A percentile compares a stretch with the other conserved stretches of the same genome.
Evolutionary conservation across 1,140 invertebrate species (phyloP).

Genomic region (Cherax quadricarinatus): DNA sequence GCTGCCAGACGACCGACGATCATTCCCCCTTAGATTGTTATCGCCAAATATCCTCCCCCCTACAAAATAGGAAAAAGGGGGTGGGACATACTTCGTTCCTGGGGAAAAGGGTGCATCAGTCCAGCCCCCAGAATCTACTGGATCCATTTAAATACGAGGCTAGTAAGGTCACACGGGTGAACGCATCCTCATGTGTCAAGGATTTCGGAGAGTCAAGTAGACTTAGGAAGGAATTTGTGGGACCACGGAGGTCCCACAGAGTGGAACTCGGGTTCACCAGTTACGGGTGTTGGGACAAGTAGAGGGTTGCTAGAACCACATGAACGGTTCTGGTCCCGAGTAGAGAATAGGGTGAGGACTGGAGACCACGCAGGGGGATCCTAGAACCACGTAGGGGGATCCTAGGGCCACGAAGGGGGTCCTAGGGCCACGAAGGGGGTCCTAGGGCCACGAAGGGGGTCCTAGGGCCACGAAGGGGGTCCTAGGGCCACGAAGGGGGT

Average conservation of each 20-base stretch:
- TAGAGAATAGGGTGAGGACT: no score
- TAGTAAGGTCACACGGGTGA: constrained; percentile 17
- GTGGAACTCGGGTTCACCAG: no score
- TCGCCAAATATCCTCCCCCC: constrained; percentile 11
- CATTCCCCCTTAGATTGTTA: constrained; percentile 6
- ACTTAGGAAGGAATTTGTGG: constrained; percentile 35
- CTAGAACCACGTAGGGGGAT: no score
- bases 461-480: no score
- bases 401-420: no score
- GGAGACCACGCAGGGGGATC: no score
- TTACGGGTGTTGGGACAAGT: no score
- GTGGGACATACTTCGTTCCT: background rate
- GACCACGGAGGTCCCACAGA: constrained; percentile 3
- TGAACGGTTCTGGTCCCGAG: no score
- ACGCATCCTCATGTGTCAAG: background rate
- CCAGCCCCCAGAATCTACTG: background rate
- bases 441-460: no score
- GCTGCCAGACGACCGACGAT: constrained; percentile 45
- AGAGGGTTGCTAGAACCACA: no score
- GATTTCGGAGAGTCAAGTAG: constrained; percentile 16
- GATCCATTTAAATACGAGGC: constrained; percentile 5
- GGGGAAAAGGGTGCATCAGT: background rate
- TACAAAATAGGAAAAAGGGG: background rate
- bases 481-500: no score
- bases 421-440: no score